Evolutionary conservation across 2,888 invertebrate species (phyloP).

Genomic region (Apamea monoglypha): DNA sequence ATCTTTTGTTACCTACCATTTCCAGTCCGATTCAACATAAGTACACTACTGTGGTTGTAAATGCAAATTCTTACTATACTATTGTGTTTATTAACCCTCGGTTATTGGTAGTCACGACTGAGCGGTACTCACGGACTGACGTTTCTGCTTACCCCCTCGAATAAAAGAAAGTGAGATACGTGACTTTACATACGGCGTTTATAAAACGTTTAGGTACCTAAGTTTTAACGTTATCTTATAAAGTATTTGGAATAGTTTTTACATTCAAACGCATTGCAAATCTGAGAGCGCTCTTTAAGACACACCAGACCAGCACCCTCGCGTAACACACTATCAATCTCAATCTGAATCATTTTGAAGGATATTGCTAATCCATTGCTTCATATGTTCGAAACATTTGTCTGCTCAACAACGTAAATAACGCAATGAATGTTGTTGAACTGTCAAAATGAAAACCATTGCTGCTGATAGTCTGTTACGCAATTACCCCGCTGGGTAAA

Average conservation of each 20-base stretch:
- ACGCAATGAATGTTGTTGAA: no score
- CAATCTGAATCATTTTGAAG: no score
- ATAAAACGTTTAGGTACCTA: slow-evolving; percentile 42
- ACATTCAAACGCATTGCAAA: not conserved
- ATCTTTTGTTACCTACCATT: slow-evolving; percentile 12
- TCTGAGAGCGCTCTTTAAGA: not conserved
- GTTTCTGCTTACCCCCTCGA: slow-evolving; percentile 42
- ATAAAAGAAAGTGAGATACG: slow-evolving; percentile 62
- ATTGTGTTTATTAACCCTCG: slow-evolving; percentile 42
- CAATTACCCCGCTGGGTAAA: no score
- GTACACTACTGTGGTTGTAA: slow-evolving; percentile 54
- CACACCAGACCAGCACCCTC: not conserved
- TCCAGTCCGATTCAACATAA: slow-evolving; percentile 28
- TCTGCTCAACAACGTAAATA: no score
- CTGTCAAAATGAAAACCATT: no score
- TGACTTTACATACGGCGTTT: slow-evolving; percentile 50
- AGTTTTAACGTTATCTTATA: slow-evolving; percentile 29
- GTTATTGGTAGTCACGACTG: slow-evolving; percentile 61
- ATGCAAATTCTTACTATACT: slow-evolving; percentile 51
- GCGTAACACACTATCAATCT: no score
- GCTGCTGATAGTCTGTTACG: no score
- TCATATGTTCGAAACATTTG: no score
- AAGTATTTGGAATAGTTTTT: slow-evolving; percentile 28
- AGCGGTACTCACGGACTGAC: slow-evolving; percentile 50
- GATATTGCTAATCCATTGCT: no score